Evolutionary conservation across 2,888 invertebrate species (phyloP).

Genomic region (Limnephilus rhombicus): DNA sequence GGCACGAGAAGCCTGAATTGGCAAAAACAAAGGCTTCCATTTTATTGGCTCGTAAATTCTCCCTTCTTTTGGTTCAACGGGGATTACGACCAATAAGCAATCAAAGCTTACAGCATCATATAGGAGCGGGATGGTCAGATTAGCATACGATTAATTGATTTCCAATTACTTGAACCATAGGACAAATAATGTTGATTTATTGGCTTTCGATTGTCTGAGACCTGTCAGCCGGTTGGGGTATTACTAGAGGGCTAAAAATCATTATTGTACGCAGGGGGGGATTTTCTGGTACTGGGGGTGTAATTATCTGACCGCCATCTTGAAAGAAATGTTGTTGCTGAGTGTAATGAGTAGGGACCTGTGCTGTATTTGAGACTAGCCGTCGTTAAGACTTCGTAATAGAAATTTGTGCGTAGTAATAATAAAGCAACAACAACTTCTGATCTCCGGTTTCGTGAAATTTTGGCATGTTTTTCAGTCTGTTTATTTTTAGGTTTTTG

Average conservation of each 20-base stretch:
- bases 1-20: conserved; percentile 24
- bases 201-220: conserved; percentile 48
- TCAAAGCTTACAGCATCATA: conserved; percentile 56
- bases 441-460: too few species aligned
- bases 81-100: conserved; percentile 63
- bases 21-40: conserved; percentile 45
- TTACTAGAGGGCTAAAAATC: conserved; percentile 21
- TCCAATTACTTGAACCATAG: conserved; percentile 59
- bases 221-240: not conserved
- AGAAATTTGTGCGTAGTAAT: too few species aligned
- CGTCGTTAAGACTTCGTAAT: not conserved
- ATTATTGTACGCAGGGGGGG: not conserved
- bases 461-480: too few species aligned
- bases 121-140: conserved; percentile 37
- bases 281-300: not conserved
- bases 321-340: not conserved
- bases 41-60: conserved; percentile 61
- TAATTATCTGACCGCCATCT: not conserved
- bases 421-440: too few species aligned
- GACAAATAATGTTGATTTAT: conserved; percentile 52
- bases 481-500: too few species aligned
- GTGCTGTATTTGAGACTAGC: not conserved
- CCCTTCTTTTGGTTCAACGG: conserved; percentile 32
- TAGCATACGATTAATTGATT: conserved; percentile 65
- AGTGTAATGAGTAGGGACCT: not conserved